Conservation (phyloP, 2,888 invertebrate genomes). For the Habrosyne pyritoides region DNA sequence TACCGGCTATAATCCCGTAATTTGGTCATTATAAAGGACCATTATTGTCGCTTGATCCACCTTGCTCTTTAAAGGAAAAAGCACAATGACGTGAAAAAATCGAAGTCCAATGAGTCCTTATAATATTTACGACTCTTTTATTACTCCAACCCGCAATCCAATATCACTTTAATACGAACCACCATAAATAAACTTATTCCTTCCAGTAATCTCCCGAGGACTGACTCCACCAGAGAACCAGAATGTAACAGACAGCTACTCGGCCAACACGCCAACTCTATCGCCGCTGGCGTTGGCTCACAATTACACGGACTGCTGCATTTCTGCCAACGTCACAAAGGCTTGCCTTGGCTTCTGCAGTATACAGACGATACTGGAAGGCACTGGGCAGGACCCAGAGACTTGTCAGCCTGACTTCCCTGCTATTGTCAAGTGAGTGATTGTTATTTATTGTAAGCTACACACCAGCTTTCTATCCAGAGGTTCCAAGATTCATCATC, state of each 20-base stretch:
- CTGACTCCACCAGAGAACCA: conserved; percentile 84
- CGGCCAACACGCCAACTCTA: conserved; percentile 66
- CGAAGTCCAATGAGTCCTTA: no score
- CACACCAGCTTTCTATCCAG: no score
- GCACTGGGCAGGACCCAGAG: conserved; percentile 92
- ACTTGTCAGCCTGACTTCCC: conserved; percentile 92
- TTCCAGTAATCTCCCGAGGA: conserved; percentile 85
- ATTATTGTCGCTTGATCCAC: no score
- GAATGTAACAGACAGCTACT: conserved; percentile 76
- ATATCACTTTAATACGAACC: no score
- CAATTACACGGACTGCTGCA: conserved; percentile 92
- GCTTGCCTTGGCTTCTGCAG: conserved; percentile 92
- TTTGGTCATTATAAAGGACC: no score
- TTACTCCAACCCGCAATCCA: no score
- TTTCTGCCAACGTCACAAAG: conserved; percentile 86
- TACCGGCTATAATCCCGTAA: no score
- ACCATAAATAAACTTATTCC: conserved; percentile 5
- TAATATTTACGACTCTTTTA: no score
- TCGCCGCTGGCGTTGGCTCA: conserved; percentile 81
- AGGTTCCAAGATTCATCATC: no score
- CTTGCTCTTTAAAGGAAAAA: no score
- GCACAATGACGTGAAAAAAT: no score
- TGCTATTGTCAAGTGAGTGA: conserved; percentile 86
- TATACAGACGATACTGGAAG: conserved; percentile 89
- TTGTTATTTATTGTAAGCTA: no score